Conservation (phyloP, 2,113 vertebrate genomes). For the Collichthys lucidus region DNA sequence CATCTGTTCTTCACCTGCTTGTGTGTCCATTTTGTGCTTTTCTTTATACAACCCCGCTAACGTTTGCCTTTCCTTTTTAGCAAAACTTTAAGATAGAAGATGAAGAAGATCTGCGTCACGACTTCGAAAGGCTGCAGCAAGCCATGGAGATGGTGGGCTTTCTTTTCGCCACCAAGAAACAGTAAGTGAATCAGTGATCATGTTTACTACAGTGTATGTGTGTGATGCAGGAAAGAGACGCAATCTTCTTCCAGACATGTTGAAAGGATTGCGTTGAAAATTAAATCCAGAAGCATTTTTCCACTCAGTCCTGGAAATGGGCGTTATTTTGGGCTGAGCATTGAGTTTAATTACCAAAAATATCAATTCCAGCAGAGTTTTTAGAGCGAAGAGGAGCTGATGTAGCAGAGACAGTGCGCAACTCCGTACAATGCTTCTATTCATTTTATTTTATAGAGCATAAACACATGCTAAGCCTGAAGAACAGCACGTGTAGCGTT, state of each 20-base stretch:
- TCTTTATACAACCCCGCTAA: neutral
- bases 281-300: slow-evolving; percentile 3
- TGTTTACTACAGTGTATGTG: neutral
- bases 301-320: slow-evolving; percentile 1
- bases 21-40: neutral
- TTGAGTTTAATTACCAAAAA: slow-evolving; percentile 24
- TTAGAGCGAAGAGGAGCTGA: slow-evolving; percentile 13
- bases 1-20: slow-evolving; percentile 8
- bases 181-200: slow-evolving; percentile 84
- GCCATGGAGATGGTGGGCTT: slow-evolving; percentile 99
- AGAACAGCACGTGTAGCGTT: neutral
- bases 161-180: slow-evolving; percentile 94
- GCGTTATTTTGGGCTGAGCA: neutral
- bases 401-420: slow-evolving; percentile 8
- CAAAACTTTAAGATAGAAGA: slow-evolving; percentile 99
- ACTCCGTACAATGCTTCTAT: slow-evolving; percentile 5
- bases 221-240: neutral
- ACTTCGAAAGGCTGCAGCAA: slow-evolving; percentile 96
- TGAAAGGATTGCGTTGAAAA: slow-evolving; percentile 6
- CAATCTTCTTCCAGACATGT: neutral
- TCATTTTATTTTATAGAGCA: slow-evolving; percentile 12
- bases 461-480: slow-evolving; percentile 9
- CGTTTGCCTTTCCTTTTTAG: slow-evolving; percentile 73
- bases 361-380: slow-evolving; percentile 22
- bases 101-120: slow-evolving; percentile 94